A percentile compares a stretch with the other conserved stretches of the same genome.
These are phyloP conservation scores for Saguinus midas DNA, from an alignment of 2,113 vertebrate species.

Conservation along the genomic window DNA sequence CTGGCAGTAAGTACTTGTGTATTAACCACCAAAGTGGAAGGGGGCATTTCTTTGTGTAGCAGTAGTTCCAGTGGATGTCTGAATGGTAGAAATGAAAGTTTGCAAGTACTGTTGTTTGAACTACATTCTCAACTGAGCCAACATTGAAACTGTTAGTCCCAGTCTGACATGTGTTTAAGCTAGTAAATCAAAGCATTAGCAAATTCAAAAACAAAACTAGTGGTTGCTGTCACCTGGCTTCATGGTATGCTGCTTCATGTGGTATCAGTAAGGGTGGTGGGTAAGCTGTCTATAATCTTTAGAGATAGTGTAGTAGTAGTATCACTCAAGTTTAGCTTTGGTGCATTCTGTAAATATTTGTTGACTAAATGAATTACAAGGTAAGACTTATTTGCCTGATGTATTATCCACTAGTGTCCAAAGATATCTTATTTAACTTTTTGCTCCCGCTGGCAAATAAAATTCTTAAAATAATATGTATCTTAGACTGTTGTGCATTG, in stretches of 20 bases:
- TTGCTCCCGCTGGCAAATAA: background rate
- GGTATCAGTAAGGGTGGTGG: background rate
- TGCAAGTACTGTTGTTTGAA: background rate
- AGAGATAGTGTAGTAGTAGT: background rate
- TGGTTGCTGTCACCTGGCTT: constrained; percentile 77
- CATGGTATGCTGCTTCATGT: background rate
- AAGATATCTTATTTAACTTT: background rate
- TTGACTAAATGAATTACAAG: background rate
- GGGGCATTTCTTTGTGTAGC: constrained; percentile 61
- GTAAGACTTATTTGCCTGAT: background rate
- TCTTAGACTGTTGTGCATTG: background rate
- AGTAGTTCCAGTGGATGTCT: constrained; percentile 41
- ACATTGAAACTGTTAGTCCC: constrained; percentile 2
- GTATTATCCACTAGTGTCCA: background rate
- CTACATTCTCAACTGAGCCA: background rate
- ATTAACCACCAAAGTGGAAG: constrained; percentile 75
- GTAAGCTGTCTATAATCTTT: constrained; percentile 26
- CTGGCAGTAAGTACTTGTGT: constrained; percentile 49
- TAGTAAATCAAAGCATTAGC: constrained; percentile 60
- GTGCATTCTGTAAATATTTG: background rate
- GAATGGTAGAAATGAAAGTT: background rate
- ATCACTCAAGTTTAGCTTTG: constrained; percentile 80
- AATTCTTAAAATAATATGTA: background rate
- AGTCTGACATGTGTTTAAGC: background rate
- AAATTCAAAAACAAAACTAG: constrained; percentile 81